A percentile compares a stretch with the other conserved stretches of the same genome.
These are phyloP conservation scores for Leptocoma aspasia DNA, from an alignment of 2,113 vertebrate genomes.

Conservation along the genomic window DNA sequence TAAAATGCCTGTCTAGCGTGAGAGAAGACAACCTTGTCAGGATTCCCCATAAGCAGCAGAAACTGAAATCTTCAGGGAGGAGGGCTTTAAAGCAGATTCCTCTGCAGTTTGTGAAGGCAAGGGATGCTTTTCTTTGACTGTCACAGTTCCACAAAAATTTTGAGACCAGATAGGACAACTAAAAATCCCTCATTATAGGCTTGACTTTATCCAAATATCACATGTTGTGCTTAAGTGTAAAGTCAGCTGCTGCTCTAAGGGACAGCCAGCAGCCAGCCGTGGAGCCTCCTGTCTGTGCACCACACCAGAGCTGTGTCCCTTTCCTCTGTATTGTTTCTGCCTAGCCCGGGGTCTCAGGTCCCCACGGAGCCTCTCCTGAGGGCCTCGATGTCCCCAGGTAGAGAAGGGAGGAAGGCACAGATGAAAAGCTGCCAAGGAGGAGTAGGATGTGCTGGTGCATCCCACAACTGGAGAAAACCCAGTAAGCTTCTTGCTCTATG, in stretches of 20 bases:
- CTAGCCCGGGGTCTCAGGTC: neutral
- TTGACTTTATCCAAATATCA: neutral
- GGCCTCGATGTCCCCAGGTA: neutral
- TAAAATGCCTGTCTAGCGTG: neutral
- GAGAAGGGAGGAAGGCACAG: neutral
- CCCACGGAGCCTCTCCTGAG: neutral
- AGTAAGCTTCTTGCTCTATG: neutral
- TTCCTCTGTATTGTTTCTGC: neutral
- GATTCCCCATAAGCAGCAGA: neutral
- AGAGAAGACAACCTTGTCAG: neutral
- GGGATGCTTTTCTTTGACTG: neutral
- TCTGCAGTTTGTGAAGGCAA: neutral
- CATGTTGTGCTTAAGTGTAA: neutral
- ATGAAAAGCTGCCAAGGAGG: neutral
- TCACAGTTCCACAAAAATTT: neutral
- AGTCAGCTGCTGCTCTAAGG: neutral
- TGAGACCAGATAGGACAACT: neutral
- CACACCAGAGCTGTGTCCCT: neutral
- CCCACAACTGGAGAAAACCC: neutral
- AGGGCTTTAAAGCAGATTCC: neutral
- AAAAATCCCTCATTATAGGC: neutral
- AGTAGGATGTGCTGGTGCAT: neutral
- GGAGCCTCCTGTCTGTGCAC: fast-evolving
- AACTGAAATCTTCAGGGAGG: neutral
- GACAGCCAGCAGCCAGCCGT: neutral